Evolutionary conservation across 2,888 invertebrate genomes (phyloP), one percentile per base, ranked within the genome.

Genomic region (Tuberolachnus salignus): DNA sequence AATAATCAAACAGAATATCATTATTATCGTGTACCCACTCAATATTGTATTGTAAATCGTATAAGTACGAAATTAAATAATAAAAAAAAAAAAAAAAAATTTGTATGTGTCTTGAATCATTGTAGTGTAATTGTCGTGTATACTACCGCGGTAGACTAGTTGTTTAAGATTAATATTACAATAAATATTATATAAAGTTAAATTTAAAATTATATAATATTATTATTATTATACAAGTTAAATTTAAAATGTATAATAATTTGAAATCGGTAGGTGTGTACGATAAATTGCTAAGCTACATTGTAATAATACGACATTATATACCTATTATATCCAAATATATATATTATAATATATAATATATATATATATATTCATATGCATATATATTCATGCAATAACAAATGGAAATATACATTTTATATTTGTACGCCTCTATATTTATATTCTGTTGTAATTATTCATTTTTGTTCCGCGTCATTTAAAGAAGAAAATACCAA

Each of bases 381-480:
- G n/a, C 51, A 14, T 51, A n/a, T 19, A 53, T 26, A 57, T 59
- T 23, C 46, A 46, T 23, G 23, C 57, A 57, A 57, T 70, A 70
- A 70, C 67, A 70, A 70, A 55, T 55, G 42, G 21, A 70, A 53
- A 70, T 55, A 70, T 70, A 23, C 42, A 70, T 70, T 70, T 70
- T 70, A 70, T 70, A 70, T 70, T 70, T 55, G 55, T 55, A 55
- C 42, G 44, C 70, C 55, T 70, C n/a, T 70, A 70, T 70, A 70
- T 70, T 70, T 70, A 23, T 70, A 21, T 55, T 44, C 16, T 42
- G 16, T n/a, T 61, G 3, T 34, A 34, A 1, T 13, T 10, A 46
- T 13, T 46, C 13, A 46, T 10, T 13, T 46, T 46, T 6, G 34
- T 34, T 34, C 6, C n/a, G n/a, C n/a, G n/a, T n/a, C n/a, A n/a